These are phyloP conservation scores for Platorchestia sp. DNA, from an alignment of 1,140 invertebrate species.

Conservation along the genomic window DNA sequence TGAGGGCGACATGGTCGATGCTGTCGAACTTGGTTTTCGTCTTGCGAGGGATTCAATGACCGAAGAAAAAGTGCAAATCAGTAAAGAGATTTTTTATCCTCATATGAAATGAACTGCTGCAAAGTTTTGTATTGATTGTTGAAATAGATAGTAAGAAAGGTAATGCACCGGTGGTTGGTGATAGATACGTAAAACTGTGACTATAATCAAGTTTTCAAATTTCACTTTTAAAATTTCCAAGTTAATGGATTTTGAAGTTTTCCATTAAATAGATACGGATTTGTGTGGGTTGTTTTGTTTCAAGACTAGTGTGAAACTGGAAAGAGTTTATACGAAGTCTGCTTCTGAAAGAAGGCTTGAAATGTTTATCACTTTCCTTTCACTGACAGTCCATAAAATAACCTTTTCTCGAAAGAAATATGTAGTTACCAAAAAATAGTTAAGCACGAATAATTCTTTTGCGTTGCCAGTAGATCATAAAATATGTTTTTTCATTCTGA, in stretches of 20 bases:
- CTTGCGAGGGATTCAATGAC: background rate
- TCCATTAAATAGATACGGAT: no score
- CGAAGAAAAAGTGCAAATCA: background rate
- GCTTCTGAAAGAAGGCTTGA: no score
- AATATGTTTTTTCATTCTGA: no score
- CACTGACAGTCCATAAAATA: no score
- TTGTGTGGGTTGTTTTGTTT: background rate
- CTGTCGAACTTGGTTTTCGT: background rate
- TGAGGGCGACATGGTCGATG: background rate
- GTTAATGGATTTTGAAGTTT: background rate
- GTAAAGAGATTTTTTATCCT: background rate
- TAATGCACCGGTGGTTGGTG: background rate
- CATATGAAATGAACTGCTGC: background rate
- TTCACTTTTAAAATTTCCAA: background rate
- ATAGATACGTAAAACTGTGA: background rate
- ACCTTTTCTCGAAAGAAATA: no score
- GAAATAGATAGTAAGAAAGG: background rate
- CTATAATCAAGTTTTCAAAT: background rate
- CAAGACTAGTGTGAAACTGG: background rate
- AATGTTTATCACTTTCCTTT: no score
- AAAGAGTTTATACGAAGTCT: background rate
- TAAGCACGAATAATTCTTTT: no score
- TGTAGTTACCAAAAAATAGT: no score
- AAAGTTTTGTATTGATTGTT: background rate
- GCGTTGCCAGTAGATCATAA: no score